Evolutionary conservation across 2,113 vertebrate genomes (phyloP).

Genomic region (Tychaedon coryphoeus): DNA sequence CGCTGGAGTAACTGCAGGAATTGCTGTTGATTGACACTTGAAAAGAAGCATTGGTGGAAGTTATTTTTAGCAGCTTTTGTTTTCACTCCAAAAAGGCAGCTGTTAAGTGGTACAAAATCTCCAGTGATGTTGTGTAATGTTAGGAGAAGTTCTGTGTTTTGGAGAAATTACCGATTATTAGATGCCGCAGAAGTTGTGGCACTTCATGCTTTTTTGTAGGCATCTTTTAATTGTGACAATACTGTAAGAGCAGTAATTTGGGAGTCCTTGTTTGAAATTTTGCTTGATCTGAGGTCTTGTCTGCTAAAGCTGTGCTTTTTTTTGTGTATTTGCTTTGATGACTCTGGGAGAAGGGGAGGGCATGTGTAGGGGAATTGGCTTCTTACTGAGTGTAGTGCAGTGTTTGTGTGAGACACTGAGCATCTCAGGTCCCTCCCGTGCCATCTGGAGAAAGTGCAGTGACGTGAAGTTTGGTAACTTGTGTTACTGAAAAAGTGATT

Average conservation of each 20-base stretch:
- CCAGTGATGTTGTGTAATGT: not conserved
- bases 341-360: not conserved
- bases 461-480: not conserved
- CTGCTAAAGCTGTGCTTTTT: not conserved
- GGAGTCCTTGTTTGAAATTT: not conserved
- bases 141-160: not conserved
- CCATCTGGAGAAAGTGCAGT: not conserved
- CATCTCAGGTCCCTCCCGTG: fast-evolving
- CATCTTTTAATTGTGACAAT: not conserved
- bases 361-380: not conserved
- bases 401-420: not conserved
- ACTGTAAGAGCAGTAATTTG: not conserved
- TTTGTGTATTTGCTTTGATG: not conserved
- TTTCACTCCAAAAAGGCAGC: constrained; percentile 7
- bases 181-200: not conserved
- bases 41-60: not conserved
- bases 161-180: not conserved
- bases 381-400: too few species aligned
- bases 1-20: not conserved
- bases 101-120: not conserved
- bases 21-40: not conserved
- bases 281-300: not conserved
- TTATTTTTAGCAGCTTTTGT: constrained; percentile 51
- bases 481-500: not conserved
- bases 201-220: not conserved